Base-by-base conservation (phyloP, 2,113 vertebrate genomes). In the Melanerpes aurifrons region DNA sequence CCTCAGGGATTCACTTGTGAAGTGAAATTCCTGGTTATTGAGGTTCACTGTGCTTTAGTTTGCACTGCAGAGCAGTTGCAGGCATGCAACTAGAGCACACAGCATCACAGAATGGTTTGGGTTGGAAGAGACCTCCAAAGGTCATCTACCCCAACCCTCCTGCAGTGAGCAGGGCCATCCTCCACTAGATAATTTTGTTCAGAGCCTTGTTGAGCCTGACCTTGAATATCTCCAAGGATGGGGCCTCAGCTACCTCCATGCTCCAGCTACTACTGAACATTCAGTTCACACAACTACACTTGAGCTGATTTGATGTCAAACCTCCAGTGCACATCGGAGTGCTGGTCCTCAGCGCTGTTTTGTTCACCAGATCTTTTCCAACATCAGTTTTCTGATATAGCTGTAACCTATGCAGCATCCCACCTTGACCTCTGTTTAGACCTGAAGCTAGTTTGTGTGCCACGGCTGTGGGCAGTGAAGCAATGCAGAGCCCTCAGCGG, bases 241-340 rank as follows among this genome's bases (percentile, higher is more conserved):
- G 50, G 50, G 22, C 22, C 11, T 53, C 50, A 53, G 12, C 50
- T 53, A 13, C 22, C 50, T 53, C 22, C 50, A 25, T n/a, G 48
- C 11, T 63, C 15, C 43, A n/a, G 37, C 74, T 56, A 3, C 74
- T 63, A 26, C 10, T 31, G 40, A 81, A 32, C 43, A 8, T 70
- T 59, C 21, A 28, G 16, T 12, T 14, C 16, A 4, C 47, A 7
- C 54, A 31, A 45, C 22, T 3, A 6, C 24, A 29, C 14, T 15
- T 29, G 16, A 59, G 37, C 47, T 75, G 12, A 4, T 20, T 29
- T 31, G 15, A 47, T 29, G 37, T 40, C 16, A 57, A 64, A 58
- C 21, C 35, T 83, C 8, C n/a, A 9, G 14, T 71, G 13, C 10
- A 0, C 5, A 1, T 10, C 3, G 15, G 37, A 6, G 7, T 53